These are phyloP conservation scores for Morpho helenor DNA, from an alignment of 2,888 invertebrate species.

Conservation along the genomic window DNA sequence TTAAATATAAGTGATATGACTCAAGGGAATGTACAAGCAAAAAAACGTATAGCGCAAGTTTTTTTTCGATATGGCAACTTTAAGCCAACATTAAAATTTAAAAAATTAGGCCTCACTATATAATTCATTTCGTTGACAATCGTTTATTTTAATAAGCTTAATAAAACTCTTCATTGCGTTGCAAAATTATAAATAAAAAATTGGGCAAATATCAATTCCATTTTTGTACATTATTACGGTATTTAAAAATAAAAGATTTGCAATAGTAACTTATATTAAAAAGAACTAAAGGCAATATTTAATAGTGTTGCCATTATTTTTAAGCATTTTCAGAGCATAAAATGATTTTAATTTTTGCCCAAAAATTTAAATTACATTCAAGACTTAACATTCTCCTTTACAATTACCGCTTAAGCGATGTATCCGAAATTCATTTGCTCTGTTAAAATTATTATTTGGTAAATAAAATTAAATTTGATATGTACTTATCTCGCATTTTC, in stretches of 20 bases:
- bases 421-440: conserved; percentile 40
- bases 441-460: conserved; percentile 24
- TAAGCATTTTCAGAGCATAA: conserved; percentile 27
- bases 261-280: no score
- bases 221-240: conserved; percentile 5
- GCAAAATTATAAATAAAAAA: conserved; percentile 19
- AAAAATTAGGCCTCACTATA: conserved; percentile 28
- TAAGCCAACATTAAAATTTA: conserved; percentile 17
- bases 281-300: no score
- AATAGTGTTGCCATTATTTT: conserved; percentile 1
- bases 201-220: conserved; percentile 21
- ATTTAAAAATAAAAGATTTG: not conserved
- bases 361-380: conserved; percentile 34
- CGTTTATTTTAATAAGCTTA: conserved; percentile 22
- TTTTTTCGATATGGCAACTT: conserved; percentile 22
- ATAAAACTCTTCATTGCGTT: conserved; percentile 19
- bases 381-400: conserved; percentile 24
- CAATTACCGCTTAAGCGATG: conserved; percentile 28
- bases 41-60: conserved; percentile 22
- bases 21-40: conserved; percentile 51
- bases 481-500: conserved; percentile 48
- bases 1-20: conserved; percentile 69
- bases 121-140: conserved; percentile 25
- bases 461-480: conserved; percentile 39
- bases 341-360: conserved; percentile 40